Base-by-base conservation (phyloP, 2,888 invertebrate species). In the Oxystoma pomonae region DNA sequence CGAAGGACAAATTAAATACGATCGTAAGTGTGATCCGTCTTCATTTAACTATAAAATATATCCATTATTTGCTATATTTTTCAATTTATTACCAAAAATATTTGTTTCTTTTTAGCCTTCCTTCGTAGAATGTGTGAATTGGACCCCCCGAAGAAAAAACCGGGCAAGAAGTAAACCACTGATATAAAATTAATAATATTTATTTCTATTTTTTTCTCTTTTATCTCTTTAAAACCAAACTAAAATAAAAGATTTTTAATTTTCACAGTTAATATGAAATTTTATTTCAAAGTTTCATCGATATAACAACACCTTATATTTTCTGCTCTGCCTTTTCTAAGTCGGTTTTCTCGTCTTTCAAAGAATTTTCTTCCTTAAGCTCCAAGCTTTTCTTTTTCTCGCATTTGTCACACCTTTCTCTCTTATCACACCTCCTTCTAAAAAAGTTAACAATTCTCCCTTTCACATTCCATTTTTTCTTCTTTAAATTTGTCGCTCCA, bases 1-100 rank as follows among this genome's bases (percentile, higher is more conserved):
- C 70, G 96, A 96, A 73, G 96, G 96, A 80, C 89, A 91, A 85
- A 91, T 96, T 84, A 90, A 90, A 76, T 96, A 95, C 82, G 89
- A 88, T 81, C 92, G 96, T 96, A 86, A 92, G 94, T 92, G 75
- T 20, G 20, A 17, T 52, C 21, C 5, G 5, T 55, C 19, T 59
- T 49, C 22, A 20, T 1, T 18, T 16, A 35, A 35, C 35, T 35
- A 35, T 35, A 35, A 12, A 35, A 35, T 35, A 35, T 35, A 35
- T 35, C 35, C 3, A 35, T 35, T 12, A 35, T 35, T 35, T 35
- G 35, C 12, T 35, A 7, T 35, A 7, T 35, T 35, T 35, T 52
- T 7, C 2, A 16, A 5, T 55, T 18, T 49, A 22, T 49, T 59
- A 17, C 52, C 22, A 52, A n/a, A 56, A 12, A 20, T 50, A 57